Percentiles rank a stretch among this genome's conserved stretches.
Evolutionary conservation across 2,797 vertebrate genomes (phyloP).

Genomic region (Cryptoprocta ferox): DNA sequence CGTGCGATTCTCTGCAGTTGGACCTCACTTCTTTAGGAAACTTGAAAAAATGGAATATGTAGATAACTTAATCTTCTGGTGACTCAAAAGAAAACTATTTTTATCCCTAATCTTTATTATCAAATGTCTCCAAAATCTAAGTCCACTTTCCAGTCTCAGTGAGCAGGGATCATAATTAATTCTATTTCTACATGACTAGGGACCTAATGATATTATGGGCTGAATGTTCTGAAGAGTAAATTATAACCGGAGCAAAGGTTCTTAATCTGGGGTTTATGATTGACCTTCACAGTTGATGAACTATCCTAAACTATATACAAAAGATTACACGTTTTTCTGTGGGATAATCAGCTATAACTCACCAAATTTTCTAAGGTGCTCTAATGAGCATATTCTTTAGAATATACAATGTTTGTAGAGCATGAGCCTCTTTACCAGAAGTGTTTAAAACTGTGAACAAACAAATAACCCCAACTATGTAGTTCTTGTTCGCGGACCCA

Average conservation of each 20-base stretch:
- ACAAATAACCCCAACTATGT: neutral
- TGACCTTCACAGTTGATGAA: neutral
- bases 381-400: slow-evolving; percentile 31
- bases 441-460: neutral
- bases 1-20: neutral
- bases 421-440: neutral
- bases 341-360: neutral
- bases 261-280: neutral
- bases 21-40: slow-evolving; percentile 36
- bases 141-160: neutral
- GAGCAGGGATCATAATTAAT: neutral
- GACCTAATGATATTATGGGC: neutral
- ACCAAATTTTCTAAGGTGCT: slow-evolving; percentile 12
- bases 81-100: neutral
- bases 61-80: neutral
- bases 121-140: neutral
- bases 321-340: neutral
- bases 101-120: neutral
- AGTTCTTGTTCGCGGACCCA: neutral
- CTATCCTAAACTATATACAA: neutral
- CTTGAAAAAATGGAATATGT: neutral
- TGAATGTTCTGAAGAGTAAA: neutral
- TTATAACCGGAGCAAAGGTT: neutral
- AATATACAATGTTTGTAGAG: neutral
- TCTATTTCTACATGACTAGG: neutral